These are phyloP conservation scores for Sparus aurata DNA, from an alignment of 2,797 vertebrate genomes.

Conservation along the genomic window DNA sequence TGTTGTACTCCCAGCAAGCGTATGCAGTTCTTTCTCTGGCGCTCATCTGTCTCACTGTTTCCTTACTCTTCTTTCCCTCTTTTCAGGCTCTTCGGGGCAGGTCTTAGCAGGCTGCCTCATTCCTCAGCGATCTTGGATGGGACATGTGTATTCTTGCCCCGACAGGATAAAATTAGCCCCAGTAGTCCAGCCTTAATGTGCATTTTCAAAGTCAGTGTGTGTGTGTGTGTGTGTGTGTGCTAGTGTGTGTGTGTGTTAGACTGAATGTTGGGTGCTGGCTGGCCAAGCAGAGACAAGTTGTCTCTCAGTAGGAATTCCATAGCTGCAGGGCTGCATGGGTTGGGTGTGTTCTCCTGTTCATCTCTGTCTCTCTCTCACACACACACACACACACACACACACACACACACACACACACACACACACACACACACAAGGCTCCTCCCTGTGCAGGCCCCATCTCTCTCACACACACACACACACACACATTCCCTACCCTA, in stretches of 20 bases:
- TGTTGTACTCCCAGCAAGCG: slow-evolving; percentile 28
- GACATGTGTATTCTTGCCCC: slow-evolving; percentile 79
- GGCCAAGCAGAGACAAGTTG: slow-evolving; percentile 81
- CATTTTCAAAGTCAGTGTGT: slow-evolving; percentile 51
- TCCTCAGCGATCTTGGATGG: slow-evolving; percentile 73
- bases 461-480: background rate
- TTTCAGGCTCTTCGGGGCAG: slow-evolving; percentile 69
- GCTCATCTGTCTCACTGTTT: slow-evolving; percentile 42
- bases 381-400: slow-evolving; percentile 1
- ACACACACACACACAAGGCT: slow-evolving; percentile 27
- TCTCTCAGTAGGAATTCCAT: slow-evolving; percentile 75
- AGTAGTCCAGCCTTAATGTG: slow-evolving; percentile 56
- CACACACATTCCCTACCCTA: slow-evolving; percentile 40
- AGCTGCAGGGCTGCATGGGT: slow-evolving; percentile 62
- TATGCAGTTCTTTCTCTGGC: slow-evolving; percentile 27
- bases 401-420: slow-evolving; percentile 15
- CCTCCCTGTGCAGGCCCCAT: slow-evolving; percentile 29
- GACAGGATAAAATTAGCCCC: slow-evolving; percentile 65
- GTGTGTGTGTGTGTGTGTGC: slow-evolving; percentile 38
- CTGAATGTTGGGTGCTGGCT: slow-evolving; percentile 49
- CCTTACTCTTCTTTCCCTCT: slow-evolving; percentile 38
- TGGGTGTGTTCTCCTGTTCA: slow-evolving; percentile 60
- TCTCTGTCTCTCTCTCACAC: background rate
- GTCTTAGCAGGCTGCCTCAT: slow-evolving; percentile 86
- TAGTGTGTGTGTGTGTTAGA: slow-evolving; percentile 29